phyloP scores from a whole-genome alignment of 2,113 vertebrate genomes.

The Crotalus helleri region DNA sequence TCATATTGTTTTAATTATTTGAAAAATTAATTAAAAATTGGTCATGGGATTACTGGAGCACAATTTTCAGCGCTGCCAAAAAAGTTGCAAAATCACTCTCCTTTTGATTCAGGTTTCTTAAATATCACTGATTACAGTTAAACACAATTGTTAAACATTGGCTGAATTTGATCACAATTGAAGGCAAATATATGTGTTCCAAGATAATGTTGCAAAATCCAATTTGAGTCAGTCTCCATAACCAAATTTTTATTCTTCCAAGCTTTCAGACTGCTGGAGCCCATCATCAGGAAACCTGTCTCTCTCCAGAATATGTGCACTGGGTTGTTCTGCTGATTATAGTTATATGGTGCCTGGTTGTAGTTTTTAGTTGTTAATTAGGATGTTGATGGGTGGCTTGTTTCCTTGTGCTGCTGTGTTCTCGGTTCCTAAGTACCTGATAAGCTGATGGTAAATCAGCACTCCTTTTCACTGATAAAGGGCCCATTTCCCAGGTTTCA shows the following conservation, averaged over 20 bases:
- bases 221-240: neutral
- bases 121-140: neutral
- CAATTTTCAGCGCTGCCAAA: neutral
- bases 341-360: neutral
- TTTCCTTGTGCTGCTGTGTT: too few species aligned
- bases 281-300: neutral
- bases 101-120: neutral
- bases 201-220: neutral
- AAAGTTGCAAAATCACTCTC: neutral
- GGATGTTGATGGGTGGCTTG: neutral
- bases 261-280: neutral
- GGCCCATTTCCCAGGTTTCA: neutral
- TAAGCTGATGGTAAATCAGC: neutral
- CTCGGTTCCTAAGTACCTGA: neutral
- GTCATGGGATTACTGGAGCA: neutral
- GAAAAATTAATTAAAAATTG: neutral
- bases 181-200: neutral
- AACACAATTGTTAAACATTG: neutral
- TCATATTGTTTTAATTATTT: neutral
- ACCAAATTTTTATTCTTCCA: neutral
- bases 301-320: neutral
- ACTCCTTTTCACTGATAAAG: neutral
- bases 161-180: neutral
- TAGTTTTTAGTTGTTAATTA: neutral
- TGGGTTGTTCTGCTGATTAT: neutral